Base-by-base conservation (phyloP, 2,797 vertebrate genomes). In the Anguilla anguilla region DNA sequence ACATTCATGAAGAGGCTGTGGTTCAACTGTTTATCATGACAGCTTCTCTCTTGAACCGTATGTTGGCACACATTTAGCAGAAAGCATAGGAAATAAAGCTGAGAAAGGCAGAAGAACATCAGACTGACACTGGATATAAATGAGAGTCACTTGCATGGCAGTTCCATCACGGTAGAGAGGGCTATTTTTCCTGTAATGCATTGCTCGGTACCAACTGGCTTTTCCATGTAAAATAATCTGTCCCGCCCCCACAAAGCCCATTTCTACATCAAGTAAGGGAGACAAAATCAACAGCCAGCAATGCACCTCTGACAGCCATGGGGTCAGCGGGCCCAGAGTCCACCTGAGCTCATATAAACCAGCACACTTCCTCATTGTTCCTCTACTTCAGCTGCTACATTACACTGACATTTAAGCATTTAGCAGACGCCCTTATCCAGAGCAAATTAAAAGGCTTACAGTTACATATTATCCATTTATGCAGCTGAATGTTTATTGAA, bases 251-350 rank as follows among this genome's bases (percentile, higher is more conserved):
- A 43, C 53, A 89, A 86, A 89, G 46, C 17, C 74, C 69, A 83
- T 74, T 85, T 74, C n/a, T 57, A 17, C 31, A 46, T 83, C 13
- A 69, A 85, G 88, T 72, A 43, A 83, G 74, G 64, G 74, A 82
- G 59, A 85, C 72, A 51, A 59, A 88, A 57, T 91, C 88, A 89
- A 77, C 88, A 89, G 74, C 83, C 43, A 87, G 85, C 85, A 86
- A 90, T 90, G 86, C 87, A 46, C 88, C 90, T 90, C 87, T 87
- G 85, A 83, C 86, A 81, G 53, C 85, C 67, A 84, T 87, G 89
- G 39, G 19, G 79, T 88, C 43, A 90, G 89, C 94, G 91, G 89
- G 89, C 91, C 92, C 86, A 85, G 7, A 91, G 89, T 93, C 89
- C 83, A 86, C 61, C 31, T 85, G n/a, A 84, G 51, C 15, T 84